Percentiles rank a stretch among this genome's conserved stretches.
Conservation (phyloP, 2,797 vertebrate genomes). For the Anniella stebbinsi region DNA sequence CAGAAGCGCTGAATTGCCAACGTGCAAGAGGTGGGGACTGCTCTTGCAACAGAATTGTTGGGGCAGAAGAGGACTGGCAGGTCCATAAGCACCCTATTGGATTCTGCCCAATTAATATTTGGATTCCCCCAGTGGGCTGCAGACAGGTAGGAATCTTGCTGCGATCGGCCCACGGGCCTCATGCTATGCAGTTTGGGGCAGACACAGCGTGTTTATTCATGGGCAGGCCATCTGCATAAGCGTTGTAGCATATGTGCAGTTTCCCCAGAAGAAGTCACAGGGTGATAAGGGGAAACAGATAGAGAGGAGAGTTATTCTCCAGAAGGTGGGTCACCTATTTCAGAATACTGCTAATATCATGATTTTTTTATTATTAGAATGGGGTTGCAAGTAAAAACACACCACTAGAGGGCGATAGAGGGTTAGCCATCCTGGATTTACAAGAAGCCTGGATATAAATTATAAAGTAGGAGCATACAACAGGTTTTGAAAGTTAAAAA, state of each 20-base stretch:
- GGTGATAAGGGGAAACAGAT: neutral
- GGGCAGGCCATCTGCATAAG: neutral
- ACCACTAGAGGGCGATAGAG: neutral
- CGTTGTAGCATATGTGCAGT: neutral
- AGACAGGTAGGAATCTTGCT: neutral
- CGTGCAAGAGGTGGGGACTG: too few relatives aligned
- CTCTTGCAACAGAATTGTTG: too few relatives aligned
- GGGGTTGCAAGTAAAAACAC: neutral
- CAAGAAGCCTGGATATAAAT: neutral
- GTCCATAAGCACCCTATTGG: too few relatives aligned
- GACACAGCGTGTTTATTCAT: neutral
- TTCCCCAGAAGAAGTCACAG: neutral
- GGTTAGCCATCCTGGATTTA: neutral
- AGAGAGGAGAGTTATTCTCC: neutral
- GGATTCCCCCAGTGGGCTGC: neutral
- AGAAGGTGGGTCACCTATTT: neutral
- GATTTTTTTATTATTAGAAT: neutral
- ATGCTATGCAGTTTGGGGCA: neutral
- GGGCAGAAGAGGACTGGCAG: too few relatives aligned
- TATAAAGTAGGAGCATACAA: neutral
- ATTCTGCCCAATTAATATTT: neutral
- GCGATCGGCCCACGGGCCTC: neutral
- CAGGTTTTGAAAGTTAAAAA: neutral
- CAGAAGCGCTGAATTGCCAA: too few relatives aligned
- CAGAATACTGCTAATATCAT: neutral